Evolutionary conservation across 2,888 invertebrate species (phyloP).

Genomic region (Orgyia antiqua): DNA sequence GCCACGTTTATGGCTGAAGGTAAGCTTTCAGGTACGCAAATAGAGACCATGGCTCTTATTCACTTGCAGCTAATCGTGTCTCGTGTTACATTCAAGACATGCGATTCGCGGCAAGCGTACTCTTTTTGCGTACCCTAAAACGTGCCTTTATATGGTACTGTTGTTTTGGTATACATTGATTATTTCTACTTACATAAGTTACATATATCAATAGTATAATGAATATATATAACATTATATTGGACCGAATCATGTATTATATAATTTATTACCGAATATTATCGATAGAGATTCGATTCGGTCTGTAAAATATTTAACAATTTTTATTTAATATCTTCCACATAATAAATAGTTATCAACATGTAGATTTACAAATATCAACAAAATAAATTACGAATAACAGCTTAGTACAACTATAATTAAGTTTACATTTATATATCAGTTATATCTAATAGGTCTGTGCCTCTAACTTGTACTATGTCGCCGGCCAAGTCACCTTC

Average conservation of each 20-base stretch:
- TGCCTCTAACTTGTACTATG: slow-evolving; percentile 69
- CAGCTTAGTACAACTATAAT: slow-evolving; percentile 72
- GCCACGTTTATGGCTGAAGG: slow-evolving; percentile 62
- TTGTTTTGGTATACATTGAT: slow-evolving; percentile 54
- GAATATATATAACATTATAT: slow-evolving; percentile 68
- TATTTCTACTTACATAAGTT: slow-evolving; percentile 44
- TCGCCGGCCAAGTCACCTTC: slow-evolving; percentile 43
- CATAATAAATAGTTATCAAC: slow-evolving; percentile 78
- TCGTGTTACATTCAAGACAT: no score
- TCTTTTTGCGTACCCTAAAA: no score
- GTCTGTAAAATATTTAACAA: slow-evolving; percentile 72
- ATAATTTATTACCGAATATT: slow-evolving; percentile 28
- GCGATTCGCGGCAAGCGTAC: no score
- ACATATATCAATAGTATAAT: slow-evolving; percentile 35
- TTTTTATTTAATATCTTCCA: slow-evolving; percentile 56
- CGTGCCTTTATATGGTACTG: no score
- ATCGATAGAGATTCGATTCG: slow-evolving; percentile 49
- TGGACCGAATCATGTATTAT: slow-evolving; percentile 47
- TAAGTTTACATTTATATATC: slow-evolving; percentile 48
- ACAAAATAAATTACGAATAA: slow-evolving; percentile 79
- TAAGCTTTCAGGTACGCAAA: no score
- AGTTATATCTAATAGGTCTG: slow-evolving; percentile 55
- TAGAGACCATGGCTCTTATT: slow-evolving; percentile 48
- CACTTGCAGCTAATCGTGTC: no score
- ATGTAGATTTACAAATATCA: slow-evolving; percentile 78